phyloP scores from a whole-genome alignment of 2,888 invertebrate genomes.

The Argyra leucocephala region DNA sequence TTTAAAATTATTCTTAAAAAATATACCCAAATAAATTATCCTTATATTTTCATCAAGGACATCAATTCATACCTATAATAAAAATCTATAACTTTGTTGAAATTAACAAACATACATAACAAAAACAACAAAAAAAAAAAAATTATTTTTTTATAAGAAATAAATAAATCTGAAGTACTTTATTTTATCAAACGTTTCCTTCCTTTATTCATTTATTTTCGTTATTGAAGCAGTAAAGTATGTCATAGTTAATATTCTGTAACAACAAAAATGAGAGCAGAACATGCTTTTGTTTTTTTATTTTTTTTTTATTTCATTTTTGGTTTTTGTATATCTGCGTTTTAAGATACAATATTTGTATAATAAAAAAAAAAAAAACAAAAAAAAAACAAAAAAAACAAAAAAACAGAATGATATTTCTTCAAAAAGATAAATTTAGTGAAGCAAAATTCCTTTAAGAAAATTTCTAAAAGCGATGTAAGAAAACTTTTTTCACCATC shows the following conservation, averaged over 20 bases:
- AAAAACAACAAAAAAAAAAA: no score
- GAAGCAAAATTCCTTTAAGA: conserved; percentile 2
- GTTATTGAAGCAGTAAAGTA: conserved; percentile 3
- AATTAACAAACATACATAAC: no score
- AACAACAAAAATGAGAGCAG: background rate
- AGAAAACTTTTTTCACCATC: no score
- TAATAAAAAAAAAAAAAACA: background rate
- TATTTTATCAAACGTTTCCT: background rate
- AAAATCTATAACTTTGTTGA: no score
- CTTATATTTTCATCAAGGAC: background rate
- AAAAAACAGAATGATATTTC: background rate
- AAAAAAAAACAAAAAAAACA: background rate
- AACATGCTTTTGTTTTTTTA: background rate
- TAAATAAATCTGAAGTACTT: background rate
- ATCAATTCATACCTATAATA: background rate
- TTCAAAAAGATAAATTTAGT: background rate
- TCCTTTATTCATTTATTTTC: background rate
- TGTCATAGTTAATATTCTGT: conserved; percentile 3
- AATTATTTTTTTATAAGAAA: background rate
- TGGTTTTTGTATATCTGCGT: background rate
- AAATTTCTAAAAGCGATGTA: no score
- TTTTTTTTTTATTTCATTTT: no score
- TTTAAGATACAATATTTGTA: background rate
- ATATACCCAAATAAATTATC: background rate
- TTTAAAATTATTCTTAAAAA: background rate